These are phyloP conservation scores for Isaurus tuberculatus DNA, from an alignment of 92 coral and sea anemone species.

Conservation along the genomic window DNA sequence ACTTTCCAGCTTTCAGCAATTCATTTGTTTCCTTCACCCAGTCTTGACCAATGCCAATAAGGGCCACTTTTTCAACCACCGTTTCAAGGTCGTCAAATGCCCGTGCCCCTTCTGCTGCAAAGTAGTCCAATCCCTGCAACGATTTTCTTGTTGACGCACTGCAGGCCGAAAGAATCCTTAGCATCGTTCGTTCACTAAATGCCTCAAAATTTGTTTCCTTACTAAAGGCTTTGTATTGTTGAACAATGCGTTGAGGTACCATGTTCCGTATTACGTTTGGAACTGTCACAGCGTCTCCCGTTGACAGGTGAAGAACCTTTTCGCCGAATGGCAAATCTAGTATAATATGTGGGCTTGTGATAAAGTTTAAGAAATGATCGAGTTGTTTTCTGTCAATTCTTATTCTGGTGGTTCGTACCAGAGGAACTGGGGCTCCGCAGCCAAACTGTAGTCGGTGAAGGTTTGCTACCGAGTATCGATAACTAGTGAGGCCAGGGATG, in stretches of 20 bases:
- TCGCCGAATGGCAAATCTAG: slow-evolving; percentile 46
- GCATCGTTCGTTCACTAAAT: neutral
- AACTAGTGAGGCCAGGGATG: slow-evolving; percentile 41
- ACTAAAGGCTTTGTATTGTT: slow-evolving; percentile 2
- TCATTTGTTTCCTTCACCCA: neutral
- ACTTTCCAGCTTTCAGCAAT: neutral
- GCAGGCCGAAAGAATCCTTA: slow-evolving; percentile 1
- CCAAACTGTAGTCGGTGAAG: slow-evolving; percentile 31
- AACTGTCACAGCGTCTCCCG: neutral
- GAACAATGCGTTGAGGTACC: neutral
- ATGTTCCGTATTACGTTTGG: slow-evolving; percentile 6
- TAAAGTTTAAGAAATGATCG: slow-evolving; percentile 45
- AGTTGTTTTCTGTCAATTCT: slow-evolving; percentile 41
- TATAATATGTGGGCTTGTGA: slow-evolving; percentile 42
- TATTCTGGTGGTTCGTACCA: slow-evolving; percentile 25
- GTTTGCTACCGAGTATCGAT: slow-evolving; percentile 20
- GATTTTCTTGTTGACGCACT: slow-evolving; percentile 1
- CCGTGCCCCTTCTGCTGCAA: neutral
- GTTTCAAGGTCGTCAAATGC: slow-evolving; percentile 4
- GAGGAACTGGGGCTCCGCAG: slow-evolving; percentile 40
- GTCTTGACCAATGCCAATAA: slow-evolving; percentile 1
- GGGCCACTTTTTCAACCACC: neutral
- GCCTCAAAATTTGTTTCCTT: neutral
- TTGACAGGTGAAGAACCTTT: slow-evolving; percentile 7
- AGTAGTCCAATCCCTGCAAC: neutral